Evolutionary conservation across 2,888 invertebrate species (phyloP), one percentile per base, ranked within the genome.

Genomic region (Drosophila neoperkinsi): DNA sequence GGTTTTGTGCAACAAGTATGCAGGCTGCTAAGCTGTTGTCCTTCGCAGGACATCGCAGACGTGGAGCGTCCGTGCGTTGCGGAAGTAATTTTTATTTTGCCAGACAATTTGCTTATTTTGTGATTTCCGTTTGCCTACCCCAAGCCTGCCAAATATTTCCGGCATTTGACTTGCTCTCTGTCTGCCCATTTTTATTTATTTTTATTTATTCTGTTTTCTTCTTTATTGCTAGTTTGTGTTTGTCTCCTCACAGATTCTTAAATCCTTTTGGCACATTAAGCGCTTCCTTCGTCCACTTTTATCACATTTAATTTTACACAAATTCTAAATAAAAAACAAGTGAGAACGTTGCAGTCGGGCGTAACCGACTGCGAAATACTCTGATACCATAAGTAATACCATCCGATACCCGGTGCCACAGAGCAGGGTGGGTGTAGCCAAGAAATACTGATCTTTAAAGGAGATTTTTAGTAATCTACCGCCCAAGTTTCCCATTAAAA

Each of bases 21-120:
- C 43, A 36, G 53, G 46, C 53, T 52, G 43, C 56, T 60, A 33
- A 36, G 34, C 62, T 55, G 71, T 34, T 53, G 57, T 72, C 76
- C 74, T 34, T 31, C 55, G 58, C 50, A 74, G 70, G 78, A 81
- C 85, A 51, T 50, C n/a, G 46, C 43, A 55, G 57, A 61, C 64
- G n/a, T 52, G 59, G 52, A 60, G 81, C 85, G 67, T 71, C 71
- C 87, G 84, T 82, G 87, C 87, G 71, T 88, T 75, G 85, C 92
- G 93, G 93, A 93, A 93, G 88, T 86, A 92, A 93, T 93, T 93
- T 93, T 93, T 93, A 93, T 92, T 92, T 92, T 84, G 91, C 91
- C 92, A 93, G 93, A 93, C 93, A 93, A 92, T 93, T 93, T 93
- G 92, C 91, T 93, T 93, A 93, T 90, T 92, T 92, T 91, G 90